Percentiles rank a stretch among this genome's conserved stretches.
Conservation (phyloP, 2,888 invertebrate species). For the Hypercompe scribonia region DNA sequence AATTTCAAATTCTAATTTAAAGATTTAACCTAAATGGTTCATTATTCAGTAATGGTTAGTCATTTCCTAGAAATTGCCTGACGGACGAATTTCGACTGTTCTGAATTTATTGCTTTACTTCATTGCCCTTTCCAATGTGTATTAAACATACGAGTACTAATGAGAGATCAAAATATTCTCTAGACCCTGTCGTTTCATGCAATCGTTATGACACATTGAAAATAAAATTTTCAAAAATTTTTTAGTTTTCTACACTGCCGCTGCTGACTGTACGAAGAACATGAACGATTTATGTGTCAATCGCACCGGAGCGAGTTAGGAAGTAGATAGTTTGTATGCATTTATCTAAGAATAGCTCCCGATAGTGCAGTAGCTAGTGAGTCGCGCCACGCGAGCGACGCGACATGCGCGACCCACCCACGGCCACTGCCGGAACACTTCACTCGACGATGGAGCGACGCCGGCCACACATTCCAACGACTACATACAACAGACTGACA, state of each 20-base stretch:
- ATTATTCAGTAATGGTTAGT: too few relatives aligned
- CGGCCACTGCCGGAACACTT: neutral
- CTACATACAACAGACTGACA: neutral
- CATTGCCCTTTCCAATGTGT: too few relatives aligned
- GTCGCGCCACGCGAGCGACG: neutral
- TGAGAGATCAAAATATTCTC: too few relatives aligned
- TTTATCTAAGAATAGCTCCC: slow-evolving; percentile 6
- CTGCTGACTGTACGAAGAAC: neutral
- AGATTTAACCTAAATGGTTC: neutral
- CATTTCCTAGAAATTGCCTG: too few relatives aligned
- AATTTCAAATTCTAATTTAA: too few relatives aligned
- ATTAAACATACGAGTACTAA: too few relatives aligned
- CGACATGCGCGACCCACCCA: neutral
- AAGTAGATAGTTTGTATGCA: neutral
- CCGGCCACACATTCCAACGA: slow-evolving; percentile 4
- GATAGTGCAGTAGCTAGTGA: neutral
- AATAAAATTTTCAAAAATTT: neutral
- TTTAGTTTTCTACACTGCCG: neutral
- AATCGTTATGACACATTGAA: neutral
- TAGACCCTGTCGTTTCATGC: neutral
- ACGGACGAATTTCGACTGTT: too few relatives aligned
- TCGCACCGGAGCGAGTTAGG: neutral
- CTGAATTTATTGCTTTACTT: too few relatives aligned
- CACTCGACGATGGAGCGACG: neutral
- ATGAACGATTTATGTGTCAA: neutral